phyloP scores from a whole-genome alignment of 1,140 invertebrate species.

The Olivierus martensii region DNA sequence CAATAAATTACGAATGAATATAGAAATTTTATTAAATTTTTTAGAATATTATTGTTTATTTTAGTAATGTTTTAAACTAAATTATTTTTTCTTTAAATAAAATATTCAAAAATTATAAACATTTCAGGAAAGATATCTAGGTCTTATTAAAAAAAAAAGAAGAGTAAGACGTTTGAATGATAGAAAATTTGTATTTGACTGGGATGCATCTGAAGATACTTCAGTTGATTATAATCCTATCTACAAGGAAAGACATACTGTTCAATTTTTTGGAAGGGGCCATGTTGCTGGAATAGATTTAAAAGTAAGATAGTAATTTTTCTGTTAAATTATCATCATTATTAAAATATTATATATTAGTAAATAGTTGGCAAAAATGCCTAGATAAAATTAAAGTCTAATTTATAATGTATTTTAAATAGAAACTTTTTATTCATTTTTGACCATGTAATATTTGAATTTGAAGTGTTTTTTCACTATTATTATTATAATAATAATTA shows the following conservation, averaged over 20 bases:
- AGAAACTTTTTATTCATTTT: too few relatives aligned
- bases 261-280: slow-evolving; percentile 95
- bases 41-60: background rate
- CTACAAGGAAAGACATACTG: slow-evolving; percentile 69
- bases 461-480: too few relatives aligned
- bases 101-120: background rate
- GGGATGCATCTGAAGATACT: slow-evolving; percentile 98
- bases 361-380: too few relatives aligned
- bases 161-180: slow-evolving; percentile 87
- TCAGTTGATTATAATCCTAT: slow-evolving; percentile 93
- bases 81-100: background rate
- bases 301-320: slow-evolving; percentile 17
- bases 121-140: slow-evolving; percentile 84
- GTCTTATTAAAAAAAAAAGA: slow-evolving; percentile 79
- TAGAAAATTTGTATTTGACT: slow-evolving; percentile 99
- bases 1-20: too few relatives aligned
- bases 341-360: too few relatives aligned
- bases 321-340: too few relatives aligned
- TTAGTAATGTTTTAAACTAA: background rate
- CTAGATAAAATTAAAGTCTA: too few relatives aligned
- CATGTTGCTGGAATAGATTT: slow-evolving; percentile 92
- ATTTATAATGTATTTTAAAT: too few relatives aligned
- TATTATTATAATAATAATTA: too few relatives aligned
- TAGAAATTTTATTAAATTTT: background rate
- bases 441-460: too few relatives aligned